Evolutionary conservation across 30 jellyfish, hydroid and myxozoan genomes (phyloP).

Genomic region (Phacellophora camtschatica): DNA sequence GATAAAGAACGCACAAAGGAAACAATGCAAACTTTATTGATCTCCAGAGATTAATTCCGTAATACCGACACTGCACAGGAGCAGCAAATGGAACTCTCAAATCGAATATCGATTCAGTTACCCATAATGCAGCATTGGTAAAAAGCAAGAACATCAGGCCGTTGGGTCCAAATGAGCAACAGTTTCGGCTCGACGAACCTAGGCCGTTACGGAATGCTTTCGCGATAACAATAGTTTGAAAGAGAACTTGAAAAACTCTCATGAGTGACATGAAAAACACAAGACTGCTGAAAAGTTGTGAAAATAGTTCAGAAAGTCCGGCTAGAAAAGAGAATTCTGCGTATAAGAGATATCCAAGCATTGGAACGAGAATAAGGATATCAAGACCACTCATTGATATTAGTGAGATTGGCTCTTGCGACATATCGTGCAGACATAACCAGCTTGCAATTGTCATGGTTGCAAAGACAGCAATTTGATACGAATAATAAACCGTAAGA

Average conservation of each 20-base stretch:
- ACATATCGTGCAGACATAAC: constrained; percentile 1
- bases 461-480: constrained; percentile 31
- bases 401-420: constrained; percentile 14
- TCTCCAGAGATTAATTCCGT: constrained; percentile 44
- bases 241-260: constrained; percentile 10
- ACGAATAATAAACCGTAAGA: constrained; percentile 22
- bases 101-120: constrained; percentile 57
- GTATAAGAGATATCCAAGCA: constrained; percentile 53
- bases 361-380: constrained; percentile 42
- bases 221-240: constrained; percentile 23
- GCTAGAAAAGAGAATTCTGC: constrained; percentile 64
- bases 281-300: neutral
- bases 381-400: constrained; percentile 44
- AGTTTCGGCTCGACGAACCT: constrained; percentile 13
- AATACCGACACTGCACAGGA: constrained; percentile 50
- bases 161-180: constrained; percentile 28
- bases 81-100: constrained; percentile 40
- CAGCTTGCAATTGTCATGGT: constrained; percentile 37
- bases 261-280: constrained; percentile 16
- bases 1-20: constrained; percentile 48
- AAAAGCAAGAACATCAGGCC: constrained; percentile 43
- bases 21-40: constrained; percentile 43
- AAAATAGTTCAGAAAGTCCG: constrained; percentile 27
- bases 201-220: constrained; percentile 41
- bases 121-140: constrained; percentile 67